Percentiles rank a stretch among this genome's conserved stretches.
phyloP scores from a whole-genome alignment of 2,888 invertebrate species.

The Amiota mariae region DNA sequence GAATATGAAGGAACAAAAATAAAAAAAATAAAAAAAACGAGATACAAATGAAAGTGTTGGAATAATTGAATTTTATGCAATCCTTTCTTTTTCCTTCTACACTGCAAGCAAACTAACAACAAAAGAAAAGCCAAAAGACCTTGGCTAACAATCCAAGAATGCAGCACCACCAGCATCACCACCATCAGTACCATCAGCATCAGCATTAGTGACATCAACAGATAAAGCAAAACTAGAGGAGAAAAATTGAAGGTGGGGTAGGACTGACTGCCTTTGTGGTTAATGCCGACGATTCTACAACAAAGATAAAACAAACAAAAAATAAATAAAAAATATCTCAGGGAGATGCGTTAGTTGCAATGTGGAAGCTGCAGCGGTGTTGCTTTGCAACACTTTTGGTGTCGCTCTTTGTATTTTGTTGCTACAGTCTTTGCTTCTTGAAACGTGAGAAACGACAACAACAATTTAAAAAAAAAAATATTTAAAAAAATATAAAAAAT shows the following conservation, averaged over 20 bases:
- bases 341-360: neutral
- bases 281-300: too few relatives aligned
- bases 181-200: neutral
- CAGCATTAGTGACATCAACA: too few relatives aligned
- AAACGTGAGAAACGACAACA: constrained; percentile 4
- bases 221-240: too few relatives aligned
- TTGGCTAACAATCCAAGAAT: constrained; percentile 3
- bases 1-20: neutral
- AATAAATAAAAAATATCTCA: too few relatives aligned
- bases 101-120: neutral
- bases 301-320: too few relatives aligned
- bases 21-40: neutral
- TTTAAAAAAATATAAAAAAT: too few relatives aligned
- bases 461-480: too few relatives aligned
- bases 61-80: too few relatives aligned
- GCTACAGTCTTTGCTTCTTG: neutral
- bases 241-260: too few relatives aligned
- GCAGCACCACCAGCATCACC: neutral
- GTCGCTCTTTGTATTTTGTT: neutral
- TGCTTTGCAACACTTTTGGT: constrained; percentile 10
- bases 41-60: neutral
- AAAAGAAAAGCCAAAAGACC: neutral
- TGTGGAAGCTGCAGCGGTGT: neutral
- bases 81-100: too few relatives aligned
- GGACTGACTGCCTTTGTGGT: too few relatives aligned